phyloP scores from a whole-genome alignment of 2,797 vertebrate genomes.

The Hylomyscus alleni region DNA sequence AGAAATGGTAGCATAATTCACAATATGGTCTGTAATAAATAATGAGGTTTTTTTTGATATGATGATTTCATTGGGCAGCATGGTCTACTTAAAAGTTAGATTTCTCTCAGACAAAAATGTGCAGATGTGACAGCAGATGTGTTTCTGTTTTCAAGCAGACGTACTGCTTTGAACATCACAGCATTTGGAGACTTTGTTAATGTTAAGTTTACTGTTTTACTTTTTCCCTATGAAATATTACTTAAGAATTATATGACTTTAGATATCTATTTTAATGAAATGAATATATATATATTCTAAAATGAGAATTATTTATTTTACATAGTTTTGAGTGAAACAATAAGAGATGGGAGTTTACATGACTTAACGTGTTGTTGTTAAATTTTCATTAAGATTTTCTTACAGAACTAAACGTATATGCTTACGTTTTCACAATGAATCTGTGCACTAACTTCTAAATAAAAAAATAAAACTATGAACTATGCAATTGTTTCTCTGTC shows the following conservation, averaged over 20 bases:
- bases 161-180: background rate
- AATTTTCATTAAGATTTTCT: conserved; percentile 8
- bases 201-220: background rate
- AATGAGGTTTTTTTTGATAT: background rate
- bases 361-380: background rate
- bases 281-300: background rate
- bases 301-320: background rate
- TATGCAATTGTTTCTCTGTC: background rate
- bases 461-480: background rate
- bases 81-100: background rate
- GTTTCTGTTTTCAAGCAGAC: background rate
- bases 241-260: background rate
- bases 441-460: background rate
- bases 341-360: background rate
- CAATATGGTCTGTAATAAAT: background rate
- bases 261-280: background rate
- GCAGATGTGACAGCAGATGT: background rate
- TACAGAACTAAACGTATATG: background rate
- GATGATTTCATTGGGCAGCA: background rate
- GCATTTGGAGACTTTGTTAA: background rate
- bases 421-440: background rate
- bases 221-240: background rate
- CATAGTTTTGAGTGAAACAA: background rate
- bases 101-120: background rate
- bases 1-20: background rate